Evolutionary conservation across 2,113 vertebrate genomes (phyloP), one percentile per base, ranked within the genome.

Genomic region (Microcebus murinus): DNA sequence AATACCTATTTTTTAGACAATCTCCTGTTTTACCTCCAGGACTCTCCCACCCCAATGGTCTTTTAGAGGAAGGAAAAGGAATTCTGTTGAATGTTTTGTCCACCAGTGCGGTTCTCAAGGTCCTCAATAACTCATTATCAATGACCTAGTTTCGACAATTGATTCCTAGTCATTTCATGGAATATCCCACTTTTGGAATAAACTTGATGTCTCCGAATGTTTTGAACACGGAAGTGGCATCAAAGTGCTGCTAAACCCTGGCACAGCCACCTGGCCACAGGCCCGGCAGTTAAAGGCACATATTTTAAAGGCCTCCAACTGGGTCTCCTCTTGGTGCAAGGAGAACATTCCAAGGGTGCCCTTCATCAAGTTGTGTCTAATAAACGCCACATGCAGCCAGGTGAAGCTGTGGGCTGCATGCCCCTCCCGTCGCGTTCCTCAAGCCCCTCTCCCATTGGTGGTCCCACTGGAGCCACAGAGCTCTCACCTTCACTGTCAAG

Each of bases 391-490:
- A 14, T 8, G 31, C 45, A 18, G 21, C 1, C 1, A 55, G 36
- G 13, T 39, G 65, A 80, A 55, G 23, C 52, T 21, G 63, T 36
- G 17, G 42, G 14, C 31, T 1, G 0, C 36, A 2, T 10, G 5
- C 1, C 10, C 29, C 29, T 63, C n/a, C 13, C 12, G 23, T 10
- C 1, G 0, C 8, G 8, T 17, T 27, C 10, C 31, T 39, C 50
- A 10, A 52, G 77, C 23, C 1, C 8, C 15, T 63, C 57, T 88
- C 23, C 45, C 21, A 45, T 6, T 6, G 73, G 73, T 73, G 31
- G 39, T 39, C 81, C 63, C 14, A 1, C 0, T 0, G 48, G 8
- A 48, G 11, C 21, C 27, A 42, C 2, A 31, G 23, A 31, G 10
- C 63, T 36, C 21, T 12, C 55, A 59, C 18, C 21, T 31, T 73